A percentile compares a stretch with the other conserved stretches of the same genome.
Conservation (phyloP, 2,888 invertebrate genomes). For the Aricia artaxerxes region DNA sequence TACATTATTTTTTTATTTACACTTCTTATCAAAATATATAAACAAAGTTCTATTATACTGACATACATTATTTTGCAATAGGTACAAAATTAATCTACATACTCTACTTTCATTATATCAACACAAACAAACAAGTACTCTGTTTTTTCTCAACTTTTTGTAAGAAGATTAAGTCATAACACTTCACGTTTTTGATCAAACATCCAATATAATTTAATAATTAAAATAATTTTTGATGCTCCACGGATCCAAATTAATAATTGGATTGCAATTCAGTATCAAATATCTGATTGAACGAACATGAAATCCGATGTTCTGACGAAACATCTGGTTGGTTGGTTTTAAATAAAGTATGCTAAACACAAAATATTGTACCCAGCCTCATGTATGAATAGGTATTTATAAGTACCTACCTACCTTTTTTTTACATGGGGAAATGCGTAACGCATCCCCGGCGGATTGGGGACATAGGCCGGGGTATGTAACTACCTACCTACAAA, state of each 20-base stretch:
- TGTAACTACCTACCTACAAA: too few relatives aligned
- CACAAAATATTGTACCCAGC: background rate
- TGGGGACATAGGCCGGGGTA: too few relatives aligned
- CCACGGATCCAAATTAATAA: background rate
- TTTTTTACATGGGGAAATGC: too few relatives aligned
- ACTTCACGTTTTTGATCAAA: too few relatives aligned
- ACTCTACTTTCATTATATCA: too few relatives aligned
- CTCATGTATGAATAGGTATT: background rate
- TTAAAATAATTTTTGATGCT: background rate
- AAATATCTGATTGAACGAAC: background rate
- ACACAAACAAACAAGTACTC: too few relatives aligned
- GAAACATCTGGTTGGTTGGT: background rate
- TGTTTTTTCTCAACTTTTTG: too few relatives aligned
- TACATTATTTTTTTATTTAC: background rate
- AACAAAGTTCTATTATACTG: background rate
- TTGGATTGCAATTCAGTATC: background rate
- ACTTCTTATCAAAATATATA: background rate
- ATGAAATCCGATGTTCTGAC: background rate
- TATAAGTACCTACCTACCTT: too few relatives aligned
- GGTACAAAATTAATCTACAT: too few relatives aligned
- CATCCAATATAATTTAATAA: background rate
- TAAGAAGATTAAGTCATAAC: too few relatives aligned
- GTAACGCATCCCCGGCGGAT: too few relatives aligned
- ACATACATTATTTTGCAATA: too few relatives aligned
- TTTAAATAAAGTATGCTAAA: background rate